Evolutionary conservation across 2,113 vertebrate genomes (phyloP), one percentile per base, ranked within the genome.

Genomic region (Lasiurus borealis): DNA sequence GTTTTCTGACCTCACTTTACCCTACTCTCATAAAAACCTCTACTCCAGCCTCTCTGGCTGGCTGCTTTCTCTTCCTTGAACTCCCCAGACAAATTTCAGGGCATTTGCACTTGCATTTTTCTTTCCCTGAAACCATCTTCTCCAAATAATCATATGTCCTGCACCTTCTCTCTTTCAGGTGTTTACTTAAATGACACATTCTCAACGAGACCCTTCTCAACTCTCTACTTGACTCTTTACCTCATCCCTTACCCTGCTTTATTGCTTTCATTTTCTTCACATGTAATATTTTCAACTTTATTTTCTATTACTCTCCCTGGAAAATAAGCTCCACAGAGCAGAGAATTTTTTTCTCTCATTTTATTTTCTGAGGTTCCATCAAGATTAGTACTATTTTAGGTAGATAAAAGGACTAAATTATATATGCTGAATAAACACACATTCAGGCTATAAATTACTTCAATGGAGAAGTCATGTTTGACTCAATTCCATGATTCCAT

Each of bases 391-490:
- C 27, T 69, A 25, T 50, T 92, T 89, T 23, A 29, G 59, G 3
- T 57, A 19, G 82, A 77, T 76, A 94, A 66, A 18, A 71, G 11
- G 11, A 72, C 27, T 86, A 27, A 40, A 31, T 78, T 64, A 48
- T 69, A 23, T 84, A 69, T 16, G 4, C 46, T 94, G 84, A 88
- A 69, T 75, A 94, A 94, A 85, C 7, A 88, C 21, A 84, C 25
- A 91, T 88, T 93, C 9, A 76, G 1, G 2, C 44, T 90, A 52
- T 88, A 91, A 88, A 34, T 93, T 72, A 85, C 54, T 87, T 76
- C 19, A 93, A 82, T 52, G 14, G 7, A 66, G 59, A 88, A 15
- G 1, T 78, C 12, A 57, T 59, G 2, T 91, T 93, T 68, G 52
- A 48, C 3, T 90, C 40, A 83, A 52, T 85, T 80, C 29, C 78